phyloP scores from a whole-genome alignment of 2,888 invertebrate genomes.

The Cetonia aurata region DNA sequence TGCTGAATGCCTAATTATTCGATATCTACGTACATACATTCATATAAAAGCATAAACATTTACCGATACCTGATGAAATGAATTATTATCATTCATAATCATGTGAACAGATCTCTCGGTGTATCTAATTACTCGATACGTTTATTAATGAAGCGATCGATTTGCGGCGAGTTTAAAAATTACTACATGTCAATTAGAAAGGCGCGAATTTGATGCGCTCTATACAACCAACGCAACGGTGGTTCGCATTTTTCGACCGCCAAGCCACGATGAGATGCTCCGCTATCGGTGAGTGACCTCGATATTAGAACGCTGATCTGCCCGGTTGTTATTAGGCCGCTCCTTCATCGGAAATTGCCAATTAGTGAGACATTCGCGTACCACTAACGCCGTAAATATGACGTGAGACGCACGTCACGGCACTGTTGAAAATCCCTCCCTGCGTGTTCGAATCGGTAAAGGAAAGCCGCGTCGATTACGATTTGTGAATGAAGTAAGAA shows the following conservation, averaged over 20 bases:
- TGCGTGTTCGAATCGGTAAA: conserved; percentile 12
- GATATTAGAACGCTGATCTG: conserved; percentile 51
- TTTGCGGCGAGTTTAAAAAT: no score
- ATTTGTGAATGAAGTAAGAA: conserved; percentile 33
- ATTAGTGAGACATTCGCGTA: conserved; percentile 56
- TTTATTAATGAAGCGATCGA: no score
- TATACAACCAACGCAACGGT: no score
- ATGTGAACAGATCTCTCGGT: no score
- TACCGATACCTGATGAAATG: no score
- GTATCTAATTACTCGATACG: no score
- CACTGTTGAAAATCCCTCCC: conserved; percentile 38
- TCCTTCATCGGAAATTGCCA: conserved; percentile 61
- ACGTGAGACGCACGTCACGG: conserved; percentile 44
- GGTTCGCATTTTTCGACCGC: conserved; percentile 20
- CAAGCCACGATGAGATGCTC: neutral
- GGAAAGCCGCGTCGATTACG: conserved; percentile 8
- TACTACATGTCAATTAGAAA: no score
- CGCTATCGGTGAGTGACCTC: conserved; percentile 54
- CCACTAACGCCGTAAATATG: conserved; percentile 44
- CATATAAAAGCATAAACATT: no score
- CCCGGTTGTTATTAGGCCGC: conserved; percentile 57
- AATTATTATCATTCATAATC: no score
- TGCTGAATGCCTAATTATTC: no score
- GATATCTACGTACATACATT: no score
- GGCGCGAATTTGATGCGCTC: no score